phyloP scores from a whole-genome alignment of 1,140 invertebrate species.

The silkworm (Bombyx mori) region DNA sequence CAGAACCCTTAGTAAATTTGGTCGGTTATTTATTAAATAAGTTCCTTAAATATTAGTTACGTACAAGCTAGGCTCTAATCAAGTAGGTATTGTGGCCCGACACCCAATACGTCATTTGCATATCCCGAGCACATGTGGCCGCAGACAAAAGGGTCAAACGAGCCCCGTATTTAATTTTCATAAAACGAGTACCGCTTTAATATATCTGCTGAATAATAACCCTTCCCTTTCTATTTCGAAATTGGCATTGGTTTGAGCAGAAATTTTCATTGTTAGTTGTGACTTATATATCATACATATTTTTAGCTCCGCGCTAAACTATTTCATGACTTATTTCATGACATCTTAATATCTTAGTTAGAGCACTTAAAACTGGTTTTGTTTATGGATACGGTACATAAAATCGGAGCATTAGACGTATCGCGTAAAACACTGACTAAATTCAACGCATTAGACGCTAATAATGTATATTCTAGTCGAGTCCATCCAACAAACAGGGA shows the following conservation, averaged over 20 bases:
- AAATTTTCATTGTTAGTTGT: constrained; percentile 26
- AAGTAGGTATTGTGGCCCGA: constrained; percentile 30
- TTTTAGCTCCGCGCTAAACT: too few species aligned
- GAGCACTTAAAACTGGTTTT: too few species aligned
- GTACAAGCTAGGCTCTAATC: constrained; percentile 19
- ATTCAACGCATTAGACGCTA: too few species aligned
- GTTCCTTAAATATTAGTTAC: neutral
- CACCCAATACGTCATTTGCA: constrained; percentile 65
- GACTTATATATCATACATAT: neutral
- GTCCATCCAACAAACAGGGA: too few species aligned
- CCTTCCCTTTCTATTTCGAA: constrained; percentile 54
- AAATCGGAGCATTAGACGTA: too few species aligned
- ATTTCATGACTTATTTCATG: too few species aligned
- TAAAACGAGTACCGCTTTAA: constrained; percentile 63
- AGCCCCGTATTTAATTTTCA: constrained; percentile 68
- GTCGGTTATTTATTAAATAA: too few species aligned
- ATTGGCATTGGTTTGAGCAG: constrained; percentile 32
- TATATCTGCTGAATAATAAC: constrained; percentile 60
- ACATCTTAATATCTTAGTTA: too few species aligned
- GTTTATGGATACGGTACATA: too few species aligned
- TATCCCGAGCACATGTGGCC: constrained; percentile 64
- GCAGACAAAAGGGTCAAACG: constrained; percentile 59
- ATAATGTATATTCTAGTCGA: too few species aligned
- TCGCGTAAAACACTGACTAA: too few species aligned
- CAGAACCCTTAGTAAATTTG: neutral